Evolutionary conservation across 2,113 vertebrate genomes (phyloP).

Genomic region (Amphiprion percula): DNA sequence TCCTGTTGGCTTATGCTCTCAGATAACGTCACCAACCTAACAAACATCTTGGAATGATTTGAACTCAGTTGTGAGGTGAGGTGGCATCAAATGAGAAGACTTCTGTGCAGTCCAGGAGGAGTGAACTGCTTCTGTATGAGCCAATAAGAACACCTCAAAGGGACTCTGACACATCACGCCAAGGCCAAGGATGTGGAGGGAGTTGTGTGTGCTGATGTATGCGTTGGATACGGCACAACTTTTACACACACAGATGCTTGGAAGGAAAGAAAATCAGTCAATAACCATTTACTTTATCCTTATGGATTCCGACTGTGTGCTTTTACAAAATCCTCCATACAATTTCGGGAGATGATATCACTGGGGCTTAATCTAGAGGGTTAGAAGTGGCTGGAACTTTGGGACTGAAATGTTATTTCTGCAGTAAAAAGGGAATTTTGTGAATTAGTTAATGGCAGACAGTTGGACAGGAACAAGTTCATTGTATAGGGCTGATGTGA

Average conservation of each 20-base stretch:
- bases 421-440: conserved; percentile 2
- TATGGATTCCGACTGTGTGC: conserved; percentile 1
- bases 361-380: conserved; percentile 29
- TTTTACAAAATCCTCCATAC: conserved; percentile 6
- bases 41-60: background rate
- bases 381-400: conserved; percentile 25
- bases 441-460: conserved; percentile 27
- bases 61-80: conserved; percentile 1
- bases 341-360: conserved; percentile 13
- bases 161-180: background rate
- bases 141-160: background rate
- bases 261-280: conserved; percentile 29
- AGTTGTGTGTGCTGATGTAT: background rate
- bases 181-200: conserved; percentile 12
- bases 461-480: conserved; percentile 27
- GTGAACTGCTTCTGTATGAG: background rate
- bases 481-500: conserved; percentile 31
- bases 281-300: conserved; percentile 2
- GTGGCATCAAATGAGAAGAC: conserved; percentile 2
- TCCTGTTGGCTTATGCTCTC: conserved; percentile 10
- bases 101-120: background rate
- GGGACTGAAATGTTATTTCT: conserved; percentile 11
- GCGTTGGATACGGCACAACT: background rate
- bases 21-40: conserved; percentile 10
- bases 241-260: conserved; percentile 33